phyloP scores from a whole-genome alignment of 1,140 invertebrate species.

The Diabrotica virgifera region DNA sequence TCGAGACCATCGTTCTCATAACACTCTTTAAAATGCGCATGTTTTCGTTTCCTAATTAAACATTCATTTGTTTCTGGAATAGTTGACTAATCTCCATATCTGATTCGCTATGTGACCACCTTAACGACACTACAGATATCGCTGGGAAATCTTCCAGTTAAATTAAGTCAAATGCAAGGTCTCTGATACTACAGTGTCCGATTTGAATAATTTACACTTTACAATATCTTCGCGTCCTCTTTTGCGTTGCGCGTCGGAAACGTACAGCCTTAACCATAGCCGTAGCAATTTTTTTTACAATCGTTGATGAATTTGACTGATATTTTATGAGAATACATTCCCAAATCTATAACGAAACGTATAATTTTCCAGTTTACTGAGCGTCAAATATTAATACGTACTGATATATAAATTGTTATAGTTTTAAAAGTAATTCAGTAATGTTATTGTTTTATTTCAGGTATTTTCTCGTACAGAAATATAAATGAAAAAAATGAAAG shows the following conservation, averaged over 20 bases:
- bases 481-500: no score
- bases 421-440: no score
- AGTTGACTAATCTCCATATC: slow-evolving; percentile 45
- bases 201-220: slow-evolving; percentile 37
- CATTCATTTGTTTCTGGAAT: slow-evolving; percentile 42
- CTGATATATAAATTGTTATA: no score
- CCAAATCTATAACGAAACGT: no score
- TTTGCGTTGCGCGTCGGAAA: slow-evolving; percentile 9
- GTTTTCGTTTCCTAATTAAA: slow-evolving; percentile 42
- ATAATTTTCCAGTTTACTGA: no score
- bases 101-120: slow-evolving; percentile 44
- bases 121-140: slow-evolving; percentile 43
- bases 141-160: slow-evolving; percentile 45
- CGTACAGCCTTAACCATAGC: not conserved
- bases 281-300: not conserved
- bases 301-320: no score
- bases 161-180: slow-evolving; percentile 43
- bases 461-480: no score
- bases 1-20: slow-evolving; percentile 25
- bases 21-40: slow-evolving; percentile 39
- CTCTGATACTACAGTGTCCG: slow-evolving; percentile 35
- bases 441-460: no score
- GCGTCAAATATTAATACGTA: no score
- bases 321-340: no score
- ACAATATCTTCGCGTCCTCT: slow-evolving; percentile 30